Base-by-base conservation (phyloP, 2,113 vertebrate genomes). In the Rhabdomys dilectus region DNA sequence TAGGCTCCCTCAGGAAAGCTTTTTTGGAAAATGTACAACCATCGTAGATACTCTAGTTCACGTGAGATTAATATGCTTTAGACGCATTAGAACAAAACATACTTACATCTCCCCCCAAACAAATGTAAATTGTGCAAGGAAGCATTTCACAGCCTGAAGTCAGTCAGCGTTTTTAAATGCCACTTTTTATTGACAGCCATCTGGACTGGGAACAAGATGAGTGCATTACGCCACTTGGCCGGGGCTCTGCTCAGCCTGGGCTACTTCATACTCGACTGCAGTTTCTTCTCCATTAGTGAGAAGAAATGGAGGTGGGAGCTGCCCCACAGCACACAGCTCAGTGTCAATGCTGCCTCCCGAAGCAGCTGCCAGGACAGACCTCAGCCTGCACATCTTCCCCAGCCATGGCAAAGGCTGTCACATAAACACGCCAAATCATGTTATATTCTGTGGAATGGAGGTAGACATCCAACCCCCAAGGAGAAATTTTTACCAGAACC, bases 151-250 rank as follows among this genome's bases (percentile, higher is more conserved):
- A 36, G 42, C 93, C 96, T 82, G 58, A 88, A 96, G 92, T 73
- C 48, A 91, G 89, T 73, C 36, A 45, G 75, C 95, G 2, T 89
- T 96, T 58, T 96, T 58, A 97, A 97, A 96, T 80, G 89, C 81
- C 95, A 95, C 78, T 91, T 98, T 96, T 96, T 92, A 97, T 90
- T 7, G 24, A 85, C 91, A 97, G 51, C 42, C 82, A 86, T 88
- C 88, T 96, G 94, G 90, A 91, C 72, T 5, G 75, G 93, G 39
- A 88, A 92, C 75, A 87, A 93, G 92, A 88, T 92, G 48, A 68
- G 66, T 86, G 48, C 70, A 88, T 91, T 62, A 85, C 53, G 42
- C 85, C 81, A 31, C 89, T 94, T 53, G 85, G 88, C 90, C 1
- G 0, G 92, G 58, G 82, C 45, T 7, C 80, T 3, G 45, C 89